Base-by-base conservation (phyloP, 2,888 invertebrate species). In the Coleophora deauratella region DNA sequence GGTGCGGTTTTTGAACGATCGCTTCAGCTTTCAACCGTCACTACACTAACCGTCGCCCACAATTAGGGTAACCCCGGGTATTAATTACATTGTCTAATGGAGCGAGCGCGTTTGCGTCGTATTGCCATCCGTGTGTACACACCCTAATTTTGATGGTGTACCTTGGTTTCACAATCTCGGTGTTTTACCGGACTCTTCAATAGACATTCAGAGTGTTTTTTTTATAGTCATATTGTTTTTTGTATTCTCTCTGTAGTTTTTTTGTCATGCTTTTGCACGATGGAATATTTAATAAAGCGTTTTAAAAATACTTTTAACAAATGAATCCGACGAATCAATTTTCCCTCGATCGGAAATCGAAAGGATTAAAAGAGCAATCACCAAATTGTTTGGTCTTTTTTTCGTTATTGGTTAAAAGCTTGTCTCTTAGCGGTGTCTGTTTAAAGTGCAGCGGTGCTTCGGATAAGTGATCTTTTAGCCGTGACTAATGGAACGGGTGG, bases 11-110 rank as follows among this genome's bases (percentile, higher is more conserved):
- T 72, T 65, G 62, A 58, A 54, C 62, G 63, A 72, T 72, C 61
- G 57, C 59, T 40, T 68, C 61, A 65, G 71, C 70, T 69, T 63
- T 59, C 57, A 67, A 60, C 65, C 54, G 64, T 64, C 67, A 64
- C 54, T 64, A 63, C 68, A 71, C 70, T 73, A 70, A 72, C 67
- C 65, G 67, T 71, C 70, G 62, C 59, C 67, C 66, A 72, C 78
- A 80, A 79, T 81, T 78, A 78, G 70, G 73, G 70, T 67, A 72
- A 72, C 75, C 73, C 66, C 66, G 65, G 66, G 74, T 81, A 81
- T 82, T 82, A 75, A 82, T 82, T 84, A 82, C 82, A 78, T 70
- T 72, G 77, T 71, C 77, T 81, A 82, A 84, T 82, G 77, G 80
- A 72, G 66, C 71, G 63, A 57, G 57, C 66, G 63, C 62, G 72